Conservation (phyloP, 2,797 vertebrate genomes). For the Psittacula echo region DNA sequence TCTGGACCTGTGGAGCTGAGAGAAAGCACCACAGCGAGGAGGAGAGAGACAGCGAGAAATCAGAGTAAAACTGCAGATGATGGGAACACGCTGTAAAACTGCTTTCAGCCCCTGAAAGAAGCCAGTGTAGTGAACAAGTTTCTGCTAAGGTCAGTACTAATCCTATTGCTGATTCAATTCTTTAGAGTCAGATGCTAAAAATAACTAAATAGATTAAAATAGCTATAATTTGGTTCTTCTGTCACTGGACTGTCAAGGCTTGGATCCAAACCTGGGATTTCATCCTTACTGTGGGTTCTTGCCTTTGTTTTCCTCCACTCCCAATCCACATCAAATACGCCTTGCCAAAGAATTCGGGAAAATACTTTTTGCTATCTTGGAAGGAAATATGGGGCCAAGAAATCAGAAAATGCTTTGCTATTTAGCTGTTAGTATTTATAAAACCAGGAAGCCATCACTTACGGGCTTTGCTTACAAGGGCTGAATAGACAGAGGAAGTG, state of each 20-base stretch:
- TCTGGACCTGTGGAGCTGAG: slow-evolving; percentile 62
- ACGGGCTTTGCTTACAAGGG: background rate
- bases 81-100: background rate
- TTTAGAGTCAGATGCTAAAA: background rate
- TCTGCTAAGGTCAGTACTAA: background rate
- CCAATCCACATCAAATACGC: background rate
- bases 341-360: slow-evolving; percentile 16
- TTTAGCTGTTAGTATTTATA: slow-evolving; percentile 44
- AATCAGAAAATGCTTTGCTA: slow-evolving; percentile 46
- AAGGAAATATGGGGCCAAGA: slow-evolving; percentile 48
- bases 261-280: background rate
- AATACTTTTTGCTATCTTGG: slow-evolving; percentile 40
- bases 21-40: background rate
- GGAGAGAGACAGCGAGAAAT: slow-evolving; percentile 3
- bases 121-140: background rate
- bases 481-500: slow-evolving; percentile 42
- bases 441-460: slow-evolving; percentile 63
- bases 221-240: background rate
- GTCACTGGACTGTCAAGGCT: background rate
- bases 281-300: background rate
- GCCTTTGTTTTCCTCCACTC: slow-evolving; percentile 5
- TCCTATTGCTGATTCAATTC: background rate
- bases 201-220: background rate
- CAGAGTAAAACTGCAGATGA: background rate
- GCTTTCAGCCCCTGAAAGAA: background rate